phyloP scores from a whole-genome alignment of 1,140 invertebrate genomes.

The Pantala flavescens region DNA sequence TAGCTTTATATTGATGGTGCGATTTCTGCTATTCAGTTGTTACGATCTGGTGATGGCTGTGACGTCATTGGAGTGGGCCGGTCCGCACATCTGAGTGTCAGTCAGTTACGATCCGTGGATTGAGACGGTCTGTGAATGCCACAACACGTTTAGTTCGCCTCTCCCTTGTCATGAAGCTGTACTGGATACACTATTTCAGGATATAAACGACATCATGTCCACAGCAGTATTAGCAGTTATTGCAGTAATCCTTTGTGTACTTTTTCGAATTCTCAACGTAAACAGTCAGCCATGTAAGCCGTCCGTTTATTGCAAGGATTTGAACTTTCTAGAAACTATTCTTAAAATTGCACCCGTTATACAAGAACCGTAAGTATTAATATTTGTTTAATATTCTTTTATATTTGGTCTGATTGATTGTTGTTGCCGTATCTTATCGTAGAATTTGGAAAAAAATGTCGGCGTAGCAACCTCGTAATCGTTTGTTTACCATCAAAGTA shows the following conservation, averaged over 20 bases:
- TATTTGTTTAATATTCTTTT: neutral
- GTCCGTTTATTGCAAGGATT: constrained; percentile 57
- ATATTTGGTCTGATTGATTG: neutral
- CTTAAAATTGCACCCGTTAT: constrained; percentile 64
- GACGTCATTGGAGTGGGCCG: too few species aligned
- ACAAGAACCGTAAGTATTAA: constrained; percentile 61
- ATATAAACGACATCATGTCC: constrained; percentile 44
- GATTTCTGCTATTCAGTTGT: too few species aligned
- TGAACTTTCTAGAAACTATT: constrained; percentile 60
- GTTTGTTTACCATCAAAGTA: too few species aligned
- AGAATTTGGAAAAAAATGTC: too few species aligned
- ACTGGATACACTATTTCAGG: neutral
- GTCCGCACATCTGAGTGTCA: too few species aligned
- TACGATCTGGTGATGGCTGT: too few species aligned
- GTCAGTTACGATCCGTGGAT: too few species aligned
- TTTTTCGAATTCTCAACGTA: constrained; percentile 72
- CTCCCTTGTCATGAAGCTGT: neutral
- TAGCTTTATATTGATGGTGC: too few species aligned
- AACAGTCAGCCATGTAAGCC: constrained; percentile 66
- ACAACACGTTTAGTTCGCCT: too few species aligned
- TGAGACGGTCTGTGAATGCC: too few species aligned
- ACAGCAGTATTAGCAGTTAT: constrained; percentile 60
- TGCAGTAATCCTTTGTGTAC: constrained; percentile 64
- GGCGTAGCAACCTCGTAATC: too few species aligned
- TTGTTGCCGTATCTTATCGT: too few species aligned